Evolutionary conservation across 2,888 invertebrate genomes (phyloP), one percentile per base, ranked within the genome.

Genomic region (Graphium colonna): DNA sequence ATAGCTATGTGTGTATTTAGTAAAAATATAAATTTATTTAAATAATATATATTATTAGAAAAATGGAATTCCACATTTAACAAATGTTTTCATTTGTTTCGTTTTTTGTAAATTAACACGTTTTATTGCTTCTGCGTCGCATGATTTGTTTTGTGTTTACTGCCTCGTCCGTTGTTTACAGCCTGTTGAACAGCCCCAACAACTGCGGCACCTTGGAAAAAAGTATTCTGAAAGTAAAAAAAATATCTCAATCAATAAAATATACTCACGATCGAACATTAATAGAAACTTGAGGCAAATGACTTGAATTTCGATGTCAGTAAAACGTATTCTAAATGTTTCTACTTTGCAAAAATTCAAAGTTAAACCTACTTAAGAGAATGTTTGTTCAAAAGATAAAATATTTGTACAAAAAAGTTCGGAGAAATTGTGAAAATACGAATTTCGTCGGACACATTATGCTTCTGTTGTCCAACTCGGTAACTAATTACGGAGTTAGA

Each of bases 181-280:
- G 48, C 48, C 5, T 53, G 48, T 16, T 53, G 48, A 15, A 53
- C 44, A 13, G 48, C 48, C 10, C 53, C 31, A 3, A 53, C 31
- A 0, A 21, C 39, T 0, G 48, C 39, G 0, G 43, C 53, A 0
- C 53, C 48, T 53, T 53, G 53, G 9, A 49, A 44, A 9, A 53
- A 48, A 0, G 43, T 48, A 21, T 15, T 42, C 43, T 53, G 53
- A 18, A 48, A 39, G 10, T 16, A 17, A 3, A 40, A 1, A 33
- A 33, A 33, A 33, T 33, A 7, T 7, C 4, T 28, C 4, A 28
- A 28, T 28, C 4, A 28, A 28, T 7, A 28, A 28, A 28, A 28
- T 28, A 28, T 28, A 28, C 4, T 8, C 8, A 28, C 5, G 28
- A 7, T 7, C 28, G 4, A 8, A 28, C 4, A 28, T 8, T 28